Evolutionary conservation across 2,113 vertebrate species (phyloP).

Genomic region (Epinephelus cyanopodus): DNA sequence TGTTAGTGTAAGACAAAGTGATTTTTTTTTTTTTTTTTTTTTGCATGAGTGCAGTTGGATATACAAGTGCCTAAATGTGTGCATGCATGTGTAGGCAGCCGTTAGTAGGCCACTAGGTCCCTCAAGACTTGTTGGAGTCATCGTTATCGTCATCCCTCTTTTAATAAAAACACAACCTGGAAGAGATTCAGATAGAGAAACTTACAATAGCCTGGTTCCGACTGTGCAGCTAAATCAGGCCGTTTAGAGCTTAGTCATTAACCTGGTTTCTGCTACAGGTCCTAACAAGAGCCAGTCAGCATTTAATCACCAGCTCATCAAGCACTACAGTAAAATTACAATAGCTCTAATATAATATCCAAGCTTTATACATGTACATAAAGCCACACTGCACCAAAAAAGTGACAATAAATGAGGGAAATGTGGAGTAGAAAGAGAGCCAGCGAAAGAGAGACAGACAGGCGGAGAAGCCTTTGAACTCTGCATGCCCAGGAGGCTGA

Average conservation of each 20-base stretch:
- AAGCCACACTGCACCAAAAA: not conserved
- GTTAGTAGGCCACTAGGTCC: slow-evolving; percentile 70
- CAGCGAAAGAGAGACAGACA: slow-evolving; percentile 11
- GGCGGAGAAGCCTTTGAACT: slow-evolving; percentile 60
- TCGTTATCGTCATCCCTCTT: slow-evolving; percentile 37
- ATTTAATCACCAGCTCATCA: slow-evolving; percentile 37
- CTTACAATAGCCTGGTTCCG: slow-evolving; percentile 18
- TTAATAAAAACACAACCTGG: slow-evolving; percentile 61
- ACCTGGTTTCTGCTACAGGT: slow-evolving; percentile 32
- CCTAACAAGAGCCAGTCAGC: slow-evolving; percentile 35
- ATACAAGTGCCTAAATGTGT: slow-evolving; percentile 2
- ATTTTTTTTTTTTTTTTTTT: not conserved
- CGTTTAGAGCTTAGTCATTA: slow-evolving; percentile 43
- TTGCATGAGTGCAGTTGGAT: slow-evolving; percentile 28
- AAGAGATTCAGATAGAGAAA: slow-evolving; percentile 33
- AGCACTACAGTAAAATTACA: not conserved
- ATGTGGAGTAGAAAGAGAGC: not conserved
- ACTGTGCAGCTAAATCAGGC: slow-evolving; percentile 6
- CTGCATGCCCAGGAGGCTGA: slow-evolving; percentile 58
- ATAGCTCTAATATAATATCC: not conserved
- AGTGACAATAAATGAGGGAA: not conserved
- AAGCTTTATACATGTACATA: not conserved
- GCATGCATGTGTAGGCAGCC: slow-evolving; percentile 40
- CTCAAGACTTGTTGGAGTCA: slow-evolving; percentile 58
- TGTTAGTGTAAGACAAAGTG: not conserved